phyloP scores from a whole-genome alignment of 2,888 invertebrate species.

The Phortica okadai region DNA sequence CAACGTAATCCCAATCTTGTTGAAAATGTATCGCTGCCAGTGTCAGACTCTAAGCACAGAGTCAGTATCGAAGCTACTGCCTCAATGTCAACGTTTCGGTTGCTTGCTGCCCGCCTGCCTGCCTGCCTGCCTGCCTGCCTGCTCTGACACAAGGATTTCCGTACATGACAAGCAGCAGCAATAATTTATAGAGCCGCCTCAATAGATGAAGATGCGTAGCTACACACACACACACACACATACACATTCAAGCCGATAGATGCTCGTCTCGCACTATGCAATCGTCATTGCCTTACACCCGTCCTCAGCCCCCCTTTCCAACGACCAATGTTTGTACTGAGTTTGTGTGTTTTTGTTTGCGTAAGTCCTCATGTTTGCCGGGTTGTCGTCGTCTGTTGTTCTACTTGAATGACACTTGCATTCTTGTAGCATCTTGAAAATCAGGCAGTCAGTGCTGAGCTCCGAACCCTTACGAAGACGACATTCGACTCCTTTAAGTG shows the following conservation, averaged over 20 bases:
- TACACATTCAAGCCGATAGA: constrained; percentile 39
- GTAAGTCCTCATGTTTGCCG: constrained; percentile 34
- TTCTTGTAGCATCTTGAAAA: constrained; percentile 66
- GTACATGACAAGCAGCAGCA: constrained; percentile 73
- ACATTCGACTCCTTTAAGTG: too few species aligned
- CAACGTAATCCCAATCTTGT: constrained; percentile 68
- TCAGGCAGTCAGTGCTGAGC: constrained; percentile 37
- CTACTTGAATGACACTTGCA: constrained; percentile 73
- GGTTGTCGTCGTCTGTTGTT: constrained; percentile 54
- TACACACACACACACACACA: constrained; percentile 39
- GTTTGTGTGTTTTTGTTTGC: constrained; percentile 9
- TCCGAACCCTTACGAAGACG: background rate
- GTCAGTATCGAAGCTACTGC: constrained; percentile 58
- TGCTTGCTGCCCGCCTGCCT: constrained; percentile 44
- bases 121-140: background rate
- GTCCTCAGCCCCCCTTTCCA: background rate
- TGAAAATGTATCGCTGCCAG: constrained; percentile 67
- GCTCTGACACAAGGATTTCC: constrained; percentile 73
- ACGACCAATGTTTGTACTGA: constrained; percentile 9
- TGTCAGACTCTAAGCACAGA: constrained; percentile 32
- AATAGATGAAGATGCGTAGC: constrained; percentile 59
- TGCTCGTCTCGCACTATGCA: background rate
- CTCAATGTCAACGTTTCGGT: constrained; percentile 56
- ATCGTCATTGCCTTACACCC: background rate
- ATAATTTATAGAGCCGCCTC: constrained; percentile 70